A percentile compares a stretch with the other conserved stretches of the same genome.
phyloP scores from a whole-genome alignment of 2,113 vertebrate species.

The Panthera leo region DNA sequence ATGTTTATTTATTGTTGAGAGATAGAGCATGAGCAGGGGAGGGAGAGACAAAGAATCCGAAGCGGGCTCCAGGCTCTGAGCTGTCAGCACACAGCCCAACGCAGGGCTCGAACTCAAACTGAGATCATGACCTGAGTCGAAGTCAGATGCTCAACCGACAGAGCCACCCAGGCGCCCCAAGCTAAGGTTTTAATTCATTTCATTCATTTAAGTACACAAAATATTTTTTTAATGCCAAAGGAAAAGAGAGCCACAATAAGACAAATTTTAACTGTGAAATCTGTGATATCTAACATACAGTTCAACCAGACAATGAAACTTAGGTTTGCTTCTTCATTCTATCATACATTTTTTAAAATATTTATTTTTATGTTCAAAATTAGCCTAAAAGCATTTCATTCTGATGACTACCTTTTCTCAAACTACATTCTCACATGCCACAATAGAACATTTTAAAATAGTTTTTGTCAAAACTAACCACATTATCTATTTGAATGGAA shows the following conservation, averaged over 20 bases:
- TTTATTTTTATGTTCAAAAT: not conserved
- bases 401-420: not conserved
- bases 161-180: too few relatives aligned
- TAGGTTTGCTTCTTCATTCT: not conserved
- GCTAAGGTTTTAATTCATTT: not conserved
- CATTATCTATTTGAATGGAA: not conserved
- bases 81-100: too few relatives aligned
- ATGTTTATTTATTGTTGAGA: too few relatives aligned
- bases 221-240: not conserved
- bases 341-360: not conserved
- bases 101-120: too few relatives aligned
- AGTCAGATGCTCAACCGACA: too few relatives aligned
- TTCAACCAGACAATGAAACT: not conserved
- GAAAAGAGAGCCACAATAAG: not conserved
- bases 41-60: too few relatives aligned
- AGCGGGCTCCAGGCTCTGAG: too few relatives aligned
- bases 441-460: not conserved
- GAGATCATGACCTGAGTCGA: too few relatives aligned
- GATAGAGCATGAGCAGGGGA: too few relatives aligned
- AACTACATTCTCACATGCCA: not conserved
- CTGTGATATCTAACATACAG: not conserved
- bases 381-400: not conserved
- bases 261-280: not conserved
- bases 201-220: not conserved
- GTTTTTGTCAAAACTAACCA: not conserved